Percentiles rank a stretch among this genome's conserved stretches.
Conservation (phyloP, 1,140 invertebrate genomes). For the Diachasma alloeum region DNA sequence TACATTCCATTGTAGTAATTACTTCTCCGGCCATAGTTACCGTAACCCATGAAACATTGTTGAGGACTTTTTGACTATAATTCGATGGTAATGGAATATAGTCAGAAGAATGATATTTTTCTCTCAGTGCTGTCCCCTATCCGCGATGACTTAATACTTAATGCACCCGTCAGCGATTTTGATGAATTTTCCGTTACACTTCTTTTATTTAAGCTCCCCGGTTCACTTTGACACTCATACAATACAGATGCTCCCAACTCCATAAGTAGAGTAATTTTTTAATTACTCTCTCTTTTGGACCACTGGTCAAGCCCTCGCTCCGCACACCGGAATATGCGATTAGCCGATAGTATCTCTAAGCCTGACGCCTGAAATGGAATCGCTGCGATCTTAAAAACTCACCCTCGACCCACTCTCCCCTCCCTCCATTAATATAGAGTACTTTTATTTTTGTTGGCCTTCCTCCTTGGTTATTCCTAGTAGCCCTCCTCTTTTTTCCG, state of each 20-base stretch:
- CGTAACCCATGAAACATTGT: too few species aligned
- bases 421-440: not conserved
- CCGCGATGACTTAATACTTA: too few species aligned
- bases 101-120: too few species aligned
- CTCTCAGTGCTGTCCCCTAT: too few species aligned
- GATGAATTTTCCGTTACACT: too few species aligned
- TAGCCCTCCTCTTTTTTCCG: not conserved
- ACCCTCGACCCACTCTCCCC: conserved; percentile 10
- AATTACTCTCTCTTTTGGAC: conserved; percentile 19
- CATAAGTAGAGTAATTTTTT: conserved; percentile 26
- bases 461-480: not conserved
- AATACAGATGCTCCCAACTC: not conserved
- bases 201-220: not conserved
- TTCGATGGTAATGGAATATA: too few species aligned
- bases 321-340: conserved; percentile 24
- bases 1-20: too few species aligned
- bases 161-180: too few species aligned
- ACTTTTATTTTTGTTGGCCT: conserved; percentile 11
- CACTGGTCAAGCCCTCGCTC: not conserved
- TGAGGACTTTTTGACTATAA: too few species aligned
- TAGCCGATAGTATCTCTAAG: conserved; percentile 29
- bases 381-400: conserved; percentile 29
- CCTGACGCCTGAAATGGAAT: conserved; percentile 15
- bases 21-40: too few species aligned
- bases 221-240: not conserved